Conservation (phyloP, 2,888 invertebrate species). For the Drosophila ustulata region DNA sequence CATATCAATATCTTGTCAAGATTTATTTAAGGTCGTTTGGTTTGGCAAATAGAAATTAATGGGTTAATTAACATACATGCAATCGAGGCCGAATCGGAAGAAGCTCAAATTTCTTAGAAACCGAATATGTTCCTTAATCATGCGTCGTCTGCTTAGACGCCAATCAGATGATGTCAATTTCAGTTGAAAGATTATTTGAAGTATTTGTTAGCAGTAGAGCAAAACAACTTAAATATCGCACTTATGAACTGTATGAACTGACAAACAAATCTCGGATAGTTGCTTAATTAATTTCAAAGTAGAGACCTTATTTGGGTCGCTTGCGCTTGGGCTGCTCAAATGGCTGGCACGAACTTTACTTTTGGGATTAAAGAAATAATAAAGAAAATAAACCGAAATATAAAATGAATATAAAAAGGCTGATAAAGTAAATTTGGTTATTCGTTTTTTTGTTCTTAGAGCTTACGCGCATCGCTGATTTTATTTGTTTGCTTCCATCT, state of each 20-base stretch:
- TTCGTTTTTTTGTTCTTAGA: constrained; percentile 25
- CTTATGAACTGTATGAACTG: constrained; percentile 7
- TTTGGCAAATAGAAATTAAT: neutral
- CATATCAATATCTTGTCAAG: neutral
- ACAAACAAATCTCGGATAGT: constrained; percentile 28
- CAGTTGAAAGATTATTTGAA: too few relatives aligned
- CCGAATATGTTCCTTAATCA: neutral
- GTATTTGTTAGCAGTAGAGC: neutral
- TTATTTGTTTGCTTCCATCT: constrained; percentile 58
- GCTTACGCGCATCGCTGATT: constrained; percentile 57
- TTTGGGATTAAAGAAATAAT: constrained; percentile 7
- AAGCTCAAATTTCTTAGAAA: neutral
- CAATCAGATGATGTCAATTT: neutral
- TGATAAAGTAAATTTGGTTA: constrained; percentile 24
- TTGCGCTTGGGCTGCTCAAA: neutral
- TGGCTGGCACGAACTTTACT: constrained; percentile 16
- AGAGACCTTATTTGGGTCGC: neutral
- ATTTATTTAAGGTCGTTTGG: neutral
- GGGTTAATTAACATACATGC: neutral
- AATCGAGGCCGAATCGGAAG: neutral
- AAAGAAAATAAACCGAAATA: neutral
- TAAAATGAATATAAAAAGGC: constrained; percentile 4
- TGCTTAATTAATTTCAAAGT: constrained; percentile 52
- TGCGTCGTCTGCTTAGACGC: neutral
- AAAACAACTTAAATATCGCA: neutral